Conservation (phyloP, 2,113 vertebrate genomes). For the Elgaria multicarinata region DNA sequence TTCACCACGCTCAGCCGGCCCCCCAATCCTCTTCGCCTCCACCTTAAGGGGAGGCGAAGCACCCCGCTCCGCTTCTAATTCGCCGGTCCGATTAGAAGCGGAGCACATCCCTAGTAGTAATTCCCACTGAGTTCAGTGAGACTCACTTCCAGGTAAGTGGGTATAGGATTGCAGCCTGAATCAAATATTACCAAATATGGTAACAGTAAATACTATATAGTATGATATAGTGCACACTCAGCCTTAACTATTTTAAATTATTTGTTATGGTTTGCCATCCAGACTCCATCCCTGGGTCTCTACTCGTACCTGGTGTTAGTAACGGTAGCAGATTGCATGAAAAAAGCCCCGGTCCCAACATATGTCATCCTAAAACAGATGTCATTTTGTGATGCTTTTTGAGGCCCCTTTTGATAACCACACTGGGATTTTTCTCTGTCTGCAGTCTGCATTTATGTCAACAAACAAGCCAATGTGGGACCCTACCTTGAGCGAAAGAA, state of each 20-base stretch:
- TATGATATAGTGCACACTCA: background rate
- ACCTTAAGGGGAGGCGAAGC: too few species aligned
- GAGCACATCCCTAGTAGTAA: too few species aligned
- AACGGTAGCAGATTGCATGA: background rate
- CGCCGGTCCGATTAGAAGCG: too few species aligned
- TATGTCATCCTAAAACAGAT: background rate
- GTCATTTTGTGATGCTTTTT: slow-evolving; percentile 5
- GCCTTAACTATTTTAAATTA: background rate
- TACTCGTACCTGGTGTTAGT: background rate
- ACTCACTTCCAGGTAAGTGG: background rate
- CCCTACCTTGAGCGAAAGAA: slow-evolving; percentile 93
- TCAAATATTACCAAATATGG: too few species aligned
- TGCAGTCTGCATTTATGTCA: slow-evolving; percentile 96
- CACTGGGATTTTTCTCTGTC: slow-evolving; percentile 52
- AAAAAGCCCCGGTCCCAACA: background rate
- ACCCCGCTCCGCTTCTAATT: too few species aligned
- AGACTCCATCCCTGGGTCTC: background rate
- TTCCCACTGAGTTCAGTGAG: too few species aligned
- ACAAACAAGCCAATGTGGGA: slow-evolving; percentile 91
- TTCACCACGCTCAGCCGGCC: too few species aligned
- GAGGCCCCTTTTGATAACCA: background rate
- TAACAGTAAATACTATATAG: background rate
- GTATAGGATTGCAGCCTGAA: background rate
- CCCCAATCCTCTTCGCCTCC: too few species aligned
- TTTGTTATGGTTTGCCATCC: background rate